phyloP scores from a whole-genome alignment of 1,140 invertebrate species.

The Doryteuthis pealeii region DNA sequence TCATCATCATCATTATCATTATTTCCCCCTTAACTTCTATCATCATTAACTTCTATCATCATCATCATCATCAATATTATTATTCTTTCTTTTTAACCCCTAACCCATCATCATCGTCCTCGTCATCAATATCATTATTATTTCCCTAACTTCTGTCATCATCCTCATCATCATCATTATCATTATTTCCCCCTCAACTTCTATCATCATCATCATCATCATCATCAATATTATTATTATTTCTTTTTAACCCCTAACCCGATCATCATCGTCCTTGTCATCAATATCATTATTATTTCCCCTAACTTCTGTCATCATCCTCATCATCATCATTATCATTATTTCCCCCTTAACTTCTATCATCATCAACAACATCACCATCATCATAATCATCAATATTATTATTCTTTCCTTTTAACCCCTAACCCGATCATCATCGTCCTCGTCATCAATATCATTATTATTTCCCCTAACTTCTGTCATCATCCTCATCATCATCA shows the following conservation, averaged over 20 bases:
- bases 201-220: not conserved
- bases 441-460: too few species aligned
- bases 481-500: too few species aligned
- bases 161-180: not conserved
- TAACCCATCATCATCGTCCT: not conserved
- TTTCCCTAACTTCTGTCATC: not conserved
- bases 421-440: too few species aligned
- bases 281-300: not conserved
- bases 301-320: not conserved
- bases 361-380: not conserved
- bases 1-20: too few species aligned
- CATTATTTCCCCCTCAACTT: not conserved
- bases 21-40: too few species aligned
- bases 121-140: not conserved
- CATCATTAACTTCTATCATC: too few species aligned
- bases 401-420: not conserved
- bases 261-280: not conserved
- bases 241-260: not conserved
- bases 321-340: not conserved
- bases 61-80: too few species aligned
- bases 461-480: too few species aligned
- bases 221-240: conserved; percentile 1
- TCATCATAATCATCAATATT: not conserved
- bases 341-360: not conserved
- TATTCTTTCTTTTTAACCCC: too few species aligned